phyloP scores from a whole-genome alignment of 35 echinoderm and acorn worm genomes.

The Strongylocentrotus purpuratus region DNA sequence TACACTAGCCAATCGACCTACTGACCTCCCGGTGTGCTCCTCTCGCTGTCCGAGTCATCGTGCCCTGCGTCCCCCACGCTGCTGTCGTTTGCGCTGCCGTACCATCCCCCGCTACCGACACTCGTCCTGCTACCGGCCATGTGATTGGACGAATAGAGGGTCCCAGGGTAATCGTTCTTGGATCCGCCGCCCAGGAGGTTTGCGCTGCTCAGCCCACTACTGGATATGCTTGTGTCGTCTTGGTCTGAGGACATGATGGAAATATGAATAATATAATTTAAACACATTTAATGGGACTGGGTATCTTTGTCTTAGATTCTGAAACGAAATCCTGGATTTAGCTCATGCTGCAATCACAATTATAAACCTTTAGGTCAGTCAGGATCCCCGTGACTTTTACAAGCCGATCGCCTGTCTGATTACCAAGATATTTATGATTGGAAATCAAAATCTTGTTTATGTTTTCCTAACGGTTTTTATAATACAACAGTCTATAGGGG shows the following conservation, averaged over 20 bases:
- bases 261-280: neutral
- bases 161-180: conserved; percentile 27
- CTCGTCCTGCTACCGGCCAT: conserved; percentile 80
- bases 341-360: too few relatives aligned
- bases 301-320: too few relatives aligned
- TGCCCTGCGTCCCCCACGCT: conserved; percentile 70
- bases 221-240: conserved; percentile 66
- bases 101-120: conserved; percentile 81
- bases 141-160: conserved; percentile 72
- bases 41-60: conserved; percentile 91
- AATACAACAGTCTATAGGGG: too few relatives aligned
- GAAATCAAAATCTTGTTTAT: too few relatives aligned
- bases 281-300: too few relatives aligned
- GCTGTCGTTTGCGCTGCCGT: conserved; percentile 87
- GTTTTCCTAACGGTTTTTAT: too few relatives aligned
- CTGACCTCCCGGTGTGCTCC: conserved; percentile 74
- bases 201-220: conserved; percentile 43
- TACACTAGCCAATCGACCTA: neutral
- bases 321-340: too few relatives aligned
- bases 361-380: too few relatives aligned
- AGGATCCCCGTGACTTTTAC: too few relatives aligned
- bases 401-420: too few relatives aligned
- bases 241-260: conserved; percentile 19
- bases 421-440: too few relatives aligned
- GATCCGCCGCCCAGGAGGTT: neutral